phyloP scores from a whole-genome alignment of 2,113 vertebrate species.

The Ptychochromis oligacanthus region DNA sequence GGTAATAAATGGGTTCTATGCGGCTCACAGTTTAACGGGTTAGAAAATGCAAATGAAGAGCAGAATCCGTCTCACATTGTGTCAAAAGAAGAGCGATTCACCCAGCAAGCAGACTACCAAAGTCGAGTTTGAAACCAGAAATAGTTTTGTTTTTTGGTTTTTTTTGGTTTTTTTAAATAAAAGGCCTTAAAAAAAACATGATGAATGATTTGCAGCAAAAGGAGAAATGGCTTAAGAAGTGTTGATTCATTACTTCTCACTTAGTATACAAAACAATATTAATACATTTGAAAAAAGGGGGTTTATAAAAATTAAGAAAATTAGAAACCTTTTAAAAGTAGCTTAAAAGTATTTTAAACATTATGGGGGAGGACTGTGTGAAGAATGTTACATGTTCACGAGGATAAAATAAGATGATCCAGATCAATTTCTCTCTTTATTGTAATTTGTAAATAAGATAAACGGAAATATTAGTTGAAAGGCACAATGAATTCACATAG shows the following conservation, averaged over 20 bases:
- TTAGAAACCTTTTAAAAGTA: neutral
- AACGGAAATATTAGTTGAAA: neutral
- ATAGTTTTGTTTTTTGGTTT: neutral
- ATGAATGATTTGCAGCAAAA: neutral
- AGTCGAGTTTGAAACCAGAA: neutral
- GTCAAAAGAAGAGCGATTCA: neutral
- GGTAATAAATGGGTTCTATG: conserved; percentile 31
- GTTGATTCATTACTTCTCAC: neutral
- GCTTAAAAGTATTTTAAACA: neutral
- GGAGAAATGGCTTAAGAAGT: neutral
- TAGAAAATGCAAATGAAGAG: conserved; percentile 7
- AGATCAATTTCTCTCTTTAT: neutral
- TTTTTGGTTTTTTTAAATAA: neutral
- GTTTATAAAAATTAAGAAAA: neutral
- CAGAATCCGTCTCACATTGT: conserved; percentile 4
- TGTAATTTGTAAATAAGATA: neutral
- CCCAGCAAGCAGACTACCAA: neutral
- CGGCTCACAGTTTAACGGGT: conserved; percentile 18
- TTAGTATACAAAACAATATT: neutral
- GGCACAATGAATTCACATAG: neutral
- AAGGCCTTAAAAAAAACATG: neutral
- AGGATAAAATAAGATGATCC: neutral
- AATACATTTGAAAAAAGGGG: neutral
- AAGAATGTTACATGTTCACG: neutral
- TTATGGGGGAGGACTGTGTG: neutral